phyloP scores from a whole-genome alignment of 92 coral and sea anemone species.

The Scolanthus callimorphus region DNA sequence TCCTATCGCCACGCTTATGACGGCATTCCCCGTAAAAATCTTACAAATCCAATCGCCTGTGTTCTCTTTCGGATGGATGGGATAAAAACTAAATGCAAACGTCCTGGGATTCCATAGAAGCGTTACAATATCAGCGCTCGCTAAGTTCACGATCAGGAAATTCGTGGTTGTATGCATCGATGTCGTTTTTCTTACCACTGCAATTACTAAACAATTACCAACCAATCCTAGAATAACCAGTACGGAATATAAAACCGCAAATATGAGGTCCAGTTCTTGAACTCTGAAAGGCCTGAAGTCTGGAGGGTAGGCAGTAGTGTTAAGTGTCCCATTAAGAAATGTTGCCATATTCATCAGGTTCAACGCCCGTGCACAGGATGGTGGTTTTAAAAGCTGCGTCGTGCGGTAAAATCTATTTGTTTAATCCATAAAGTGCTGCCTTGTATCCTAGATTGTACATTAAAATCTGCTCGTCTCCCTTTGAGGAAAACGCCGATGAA shows the following conservation, averaged over 20 bases:
- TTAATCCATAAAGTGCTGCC: no score
- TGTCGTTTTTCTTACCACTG: constrained; percentile 41
- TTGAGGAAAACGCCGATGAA: no score
- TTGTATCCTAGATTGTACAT: no score
- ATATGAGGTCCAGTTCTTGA: constrained; percentile 31
- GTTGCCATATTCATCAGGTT: no score
- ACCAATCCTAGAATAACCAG: constrained; percentile 38
- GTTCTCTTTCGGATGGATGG: constrained; percentile 53
- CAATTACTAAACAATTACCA: constrained; percentile 48
- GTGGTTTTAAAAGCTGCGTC: no score
- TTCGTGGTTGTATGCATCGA: constrained; percentile 69
- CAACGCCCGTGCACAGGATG: no score
- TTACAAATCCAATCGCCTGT: constrained; percentile 60
- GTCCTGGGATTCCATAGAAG: constrained; percentile 65
- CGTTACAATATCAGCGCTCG: constrained; percentile 46
- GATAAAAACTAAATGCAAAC: constrained; percentile 52
- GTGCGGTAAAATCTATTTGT: no score
- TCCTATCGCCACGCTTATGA: constrained; percentile 57
- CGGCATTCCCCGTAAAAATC: constrained; percentile 69
- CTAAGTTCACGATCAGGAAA: constrained; percentile 55
- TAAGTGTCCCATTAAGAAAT: not conserved
- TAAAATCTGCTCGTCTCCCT: no score
- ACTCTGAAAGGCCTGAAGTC: constrained; percentile 46
- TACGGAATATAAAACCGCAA: constrained; percentile 34
- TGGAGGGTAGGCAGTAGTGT: not conserved